phyloP scores from a whole-genome alignment of 2,113 vertebrate species.

The Hippotragus niger region DNA sequence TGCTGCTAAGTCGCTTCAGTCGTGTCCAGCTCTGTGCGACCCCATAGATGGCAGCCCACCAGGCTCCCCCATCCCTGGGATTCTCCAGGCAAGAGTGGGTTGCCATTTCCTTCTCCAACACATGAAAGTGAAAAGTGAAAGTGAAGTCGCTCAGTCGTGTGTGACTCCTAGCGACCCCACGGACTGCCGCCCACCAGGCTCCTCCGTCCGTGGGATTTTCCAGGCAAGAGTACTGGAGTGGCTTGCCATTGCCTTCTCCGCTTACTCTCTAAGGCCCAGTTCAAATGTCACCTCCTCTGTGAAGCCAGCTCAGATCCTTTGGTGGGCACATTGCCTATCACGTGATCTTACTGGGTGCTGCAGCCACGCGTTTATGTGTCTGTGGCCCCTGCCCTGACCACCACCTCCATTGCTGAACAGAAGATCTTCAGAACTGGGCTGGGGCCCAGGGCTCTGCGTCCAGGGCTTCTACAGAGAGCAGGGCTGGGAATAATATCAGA shows the following conservation, averaged over 20 bases:
- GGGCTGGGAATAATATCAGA: neutral
- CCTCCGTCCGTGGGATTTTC: neutral
- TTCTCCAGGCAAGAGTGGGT: neutral
- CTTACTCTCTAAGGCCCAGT: neutral
- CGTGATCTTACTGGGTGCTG: neutral
- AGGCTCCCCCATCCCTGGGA: neutral
- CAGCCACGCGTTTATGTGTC: neutral
- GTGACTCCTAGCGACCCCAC: neutral
- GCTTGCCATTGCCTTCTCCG: neutral
- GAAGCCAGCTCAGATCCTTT: neutral
- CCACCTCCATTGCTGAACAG: neutral
- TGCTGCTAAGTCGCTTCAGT: neutral
- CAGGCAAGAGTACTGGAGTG: neutral
- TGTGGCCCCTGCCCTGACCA: neutral
- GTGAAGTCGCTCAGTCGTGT: fast-evolving
- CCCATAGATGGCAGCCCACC: neutral
- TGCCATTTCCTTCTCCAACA: neutral
- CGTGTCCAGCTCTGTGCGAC: fast-evolving
- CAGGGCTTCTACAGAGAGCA: neutral
- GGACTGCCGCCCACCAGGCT: neutral
- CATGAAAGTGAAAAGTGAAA: neutral
- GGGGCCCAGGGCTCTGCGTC: neutral
- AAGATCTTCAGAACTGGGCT: neutral
- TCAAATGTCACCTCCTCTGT: neutral
- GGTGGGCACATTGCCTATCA: neutral